These are phyloP conservation scores for Protophormia terraenovae DNA, from an alignment of 2,888 invertebrate species.

Conservation along the genomic window DNA sequence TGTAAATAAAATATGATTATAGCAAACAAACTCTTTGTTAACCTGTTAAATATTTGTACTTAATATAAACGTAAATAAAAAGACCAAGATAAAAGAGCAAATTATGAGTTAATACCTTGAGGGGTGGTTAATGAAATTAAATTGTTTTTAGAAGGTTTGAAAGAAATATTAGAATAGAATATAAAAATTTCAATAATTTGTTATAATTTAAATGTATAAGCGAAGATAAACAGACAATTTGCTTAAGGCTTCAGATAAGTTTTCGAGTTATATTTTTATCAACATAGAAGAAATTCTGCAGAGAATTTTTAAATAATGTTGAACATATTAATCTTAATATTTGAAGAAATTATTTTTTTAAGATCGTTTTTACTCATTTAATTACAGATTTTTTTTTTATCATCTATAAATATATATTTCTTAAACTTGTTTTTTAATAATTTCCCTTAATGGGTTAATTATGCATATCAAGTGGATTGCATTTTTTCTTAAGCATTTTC, in stretches of 20 bases:
- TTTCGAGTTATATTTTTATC: too few relatives aligned
- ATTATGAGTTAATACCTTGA: not conserved
- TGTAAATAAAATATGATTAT: constrained; percentile 48
- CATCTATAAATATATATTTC: not conserved
- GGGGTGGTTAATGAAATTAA: not conserved
- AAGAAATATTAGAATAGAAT: too few relatives aligned
- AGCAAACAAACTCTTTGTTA: constrained; percentile 42
- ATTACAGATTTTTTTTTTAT: not conserved
- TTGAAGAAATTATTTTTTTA: too few relatives aligned
- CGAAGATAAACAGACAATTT: too few relatives aligned
- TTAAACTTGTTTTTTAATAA: not conserved
- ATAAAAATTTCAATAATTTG: too few relatives aligned
- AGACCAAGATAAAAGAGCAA: not conserved
- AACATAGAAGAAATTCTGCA: too few relatives aligned
- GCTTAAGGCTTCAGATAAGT: too few relatives aligned
- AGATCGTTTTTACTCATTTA: too few relatives aligned
- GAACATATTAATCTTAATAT: too few relatives aligned
- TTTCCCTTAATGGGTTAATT: constrained; percentile 22
- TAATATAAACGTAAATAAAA: not conserved
- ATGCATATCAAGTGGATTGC: not conserved
- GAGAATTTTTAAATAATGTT: too few relatives aligned
- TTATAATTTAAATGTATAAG: too few relatives aligned
- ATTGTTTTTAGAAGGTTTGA: not conserved
- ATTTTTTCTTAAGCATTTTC: not conserved
- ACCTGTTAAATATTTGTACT: constrained; percentile 44